These are phyloP conservation scores for Drosophila quadrilineata DNA, from an alignment of 1,140 invertebrate genomes.

Conservation along the genomic window DNA sequence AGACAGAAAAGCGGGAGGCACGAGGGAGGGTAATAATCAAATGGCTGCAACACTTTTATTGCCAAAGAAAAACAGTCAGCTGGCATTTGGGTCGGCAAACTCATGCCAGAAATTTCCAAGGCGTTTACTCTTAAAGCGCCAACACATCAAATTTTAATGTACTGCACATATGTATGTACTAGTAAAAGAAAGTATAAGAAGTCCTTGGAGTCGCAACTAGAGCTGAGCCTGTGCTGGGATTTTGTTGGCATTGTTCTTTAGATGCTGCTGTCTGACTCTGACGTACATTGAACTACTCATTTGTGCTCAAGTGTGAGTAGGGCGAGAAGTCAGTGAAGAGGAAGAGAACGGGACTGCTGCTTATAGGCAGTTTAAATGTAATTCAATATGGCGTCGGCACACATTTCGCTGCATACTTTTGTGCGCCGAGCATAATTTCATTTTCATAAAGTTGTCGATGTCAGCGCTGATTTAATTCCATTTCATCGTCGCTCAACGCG, in stretches of 20 bases:
- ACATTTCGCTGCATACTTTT: constrained; percentile 60
- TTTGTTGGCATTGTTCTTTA: constrained; percentile 15
- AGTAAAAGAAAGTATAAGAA: too few relatives aligned
- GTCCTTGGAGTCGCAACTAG: too few relatives aligned
- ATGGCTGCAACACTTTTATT: constrained; percentile 60
- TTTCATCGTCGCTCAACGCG: constrained; percentile 50
- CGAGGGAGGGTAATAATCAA: constrained; percentile 57
- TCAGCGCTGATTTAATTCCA: constrained; percentile 77
- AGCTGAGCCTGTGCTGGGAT: neutral
- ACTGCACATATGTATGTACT: constrained; percentile 20
- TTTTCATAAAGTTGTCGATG: constrained; percentile 79
- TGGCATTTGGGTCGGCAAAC: constrained; percentile 14
- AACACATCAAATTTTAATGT: constrained; percentile 43
- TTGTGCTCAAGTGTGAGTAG: constrained; percentile 1
- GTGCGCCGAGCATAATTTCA: constrained; percentile 65
- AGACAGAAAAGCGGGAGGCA: too few relatives aligned
- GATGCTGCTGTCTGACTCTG: constrained; percentile 29
- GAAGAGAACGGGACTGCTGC: constrained; percentile 35
- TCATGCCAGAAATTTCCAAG: constrained; percentile 32
- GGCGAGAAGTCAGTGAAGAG: neutral
- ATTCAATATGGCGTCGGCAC: constrained; percentile 61
- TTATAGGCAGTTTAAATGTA: constrained; percentile 77
- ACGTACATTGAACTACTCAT: constrained; percentile 43
- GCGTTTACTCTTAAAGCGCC: constrained; percentile 20
- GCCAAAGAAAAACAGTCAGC: constrained; percentile 32